These are phyloP conservation scores for Oostethus manadensis DNA, from an alignment of 2,113 vertebrate species.

Conservation along the genomic window DNA sequence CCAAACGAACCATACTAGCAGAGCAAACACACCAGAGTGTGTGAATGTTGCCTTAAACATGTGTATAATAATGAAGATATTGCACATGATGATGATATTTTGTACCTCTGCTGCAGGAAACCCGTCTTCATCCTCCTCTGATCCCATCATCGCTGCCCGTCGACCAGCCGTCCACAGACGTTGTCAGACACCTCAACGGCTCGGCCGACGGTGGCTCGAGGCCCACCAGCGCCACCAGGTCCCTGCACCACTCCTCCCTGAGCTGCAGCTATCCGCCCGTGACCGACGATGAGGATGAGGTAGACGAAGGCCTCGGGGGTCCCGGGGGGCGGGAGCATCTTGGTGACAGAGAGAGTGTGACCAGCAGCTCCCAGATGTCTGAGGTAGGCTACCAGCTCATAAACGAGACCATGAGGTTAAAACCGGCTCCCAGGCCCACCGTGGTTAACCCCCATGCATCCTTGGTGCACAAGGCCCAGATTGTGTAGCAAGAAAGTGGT, in stretches of 20 bases:
- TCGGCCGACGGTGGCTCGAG: slow-evolving; percentile 34
- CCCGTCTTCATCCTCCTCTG: slow-evolving; percentile 58
- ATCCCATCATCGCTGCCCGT: slow-evolving; percentile 32
- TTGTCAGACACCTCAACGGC: slow-evolving; percentile 53
- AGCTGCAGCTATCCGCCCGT: slow-evolving; percentile 45
- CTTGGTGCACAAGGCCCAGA: slow-evolving; percentile 84
- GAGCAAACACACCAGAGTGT: too few species aligned
- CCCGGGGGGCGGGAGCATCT: slow-evolving; percentile 51
- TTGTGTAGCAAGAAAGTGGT: slow-evolving; percentile 69
- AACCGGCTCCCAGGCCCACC: slow-evolving; percentile 41
- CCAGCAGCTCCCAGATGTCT: slow-evolving; percentile 76
- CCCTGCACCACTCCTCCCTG: slow-evolving; percentile 39
- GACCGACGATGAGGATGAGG: slow-evolving; percentile 67
- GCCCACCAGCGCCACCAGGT: slow-evolving; percentile 38
- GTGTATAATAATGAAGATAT: too few species aligned
- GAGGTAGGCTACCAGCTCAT: slow-evolving; percentile 77
- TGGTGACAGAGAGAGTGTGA: slow-evolving; percentile 70
- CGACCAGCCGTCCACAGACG: slow-evolving; percentile 39
- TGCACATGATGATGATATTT: not conserved
- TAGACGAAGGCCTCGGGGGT: slow-evolving; percentile 59
- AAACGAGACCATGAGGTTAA: slow-evolving; percentile 78
- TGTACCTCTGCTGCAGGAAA: slow-evolving; percentile 48
- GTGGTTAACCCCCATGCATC: slow-evolving; percentile 62
- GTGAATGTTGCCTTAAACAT: too few species aligned
- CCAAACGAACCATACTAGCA: too few species aligned